Evolutionary conservation across 2,113 vertebrate genomes (phyloP).

Genomic region (Tenebrosternarchus preto): DNA sequence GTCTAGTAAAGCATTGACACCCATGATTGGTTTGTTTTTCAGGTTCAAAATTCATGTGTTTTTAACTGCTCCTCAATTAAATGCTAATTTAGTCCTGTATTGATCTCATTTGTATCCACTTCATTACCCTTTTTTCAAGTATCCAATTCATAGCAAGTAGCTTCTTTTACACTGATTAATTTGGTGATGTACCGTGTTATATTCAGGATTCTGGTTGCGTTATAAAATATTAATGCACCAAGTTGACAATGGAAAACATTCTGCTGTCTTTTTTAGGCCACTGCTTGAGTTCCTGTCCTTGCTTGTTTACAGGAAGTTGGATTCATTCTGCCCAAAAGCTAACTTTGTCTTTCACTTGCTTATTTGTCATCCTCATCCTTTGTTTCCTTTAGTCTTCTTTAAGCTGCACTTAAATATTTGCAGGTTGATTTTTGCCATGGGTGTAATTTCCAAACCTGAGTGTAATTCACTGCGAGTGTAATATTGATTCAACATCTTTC

Average conservation of each 20-base stretch:
- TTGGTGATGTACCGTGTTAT: slow-evolving; percentile 9
- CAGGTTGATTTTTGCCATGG: too few relatives aligned
- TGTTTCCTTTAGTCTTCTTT: too few relatives aligned
- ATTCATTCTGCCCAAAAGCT: not conserved
- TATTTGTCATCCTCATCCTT: too few relatives aligned
- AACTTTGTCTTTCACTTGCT: too few relatives aligned
- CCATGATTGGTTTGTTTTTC: not conserved
- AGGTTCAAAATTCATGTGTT: slow-evolving; percentile 7
- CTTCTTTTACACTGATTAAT: slow-evolving; percentile 38
- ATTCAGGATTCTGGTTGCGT: not conserved
- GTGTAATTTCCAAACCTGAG: too few relatives aligned
- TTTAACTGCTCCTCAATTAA: slow-evolving; percentile 21
- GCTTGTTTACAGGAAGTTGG: not conserved
- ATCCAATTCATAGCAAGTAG: slow-evolving; percentile 16
- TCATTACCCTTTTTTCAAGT: not conserved
- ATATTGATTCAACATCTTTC: too few relatives aligned
- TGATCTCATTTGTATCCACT: slow-evolving; percentile 13
- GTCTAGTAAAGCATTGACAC: not conserved
- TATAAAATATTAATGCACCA: slow-evolving; percentile 5
- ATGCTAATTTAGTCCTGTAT: slow-evolving; percentile 8
- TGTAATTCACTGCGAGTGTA: too few relatives aligned
- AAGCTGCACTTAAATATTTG: too few relatives aligned
- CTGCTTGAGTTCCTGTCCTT: not conserved
- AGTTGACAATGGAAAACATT: not conserved
- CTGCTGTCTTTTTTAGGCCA: not conserved